Conservation (phyloP, 2,113 vertebrate genomes). For the Onychostoma macrolepis region DNA sequence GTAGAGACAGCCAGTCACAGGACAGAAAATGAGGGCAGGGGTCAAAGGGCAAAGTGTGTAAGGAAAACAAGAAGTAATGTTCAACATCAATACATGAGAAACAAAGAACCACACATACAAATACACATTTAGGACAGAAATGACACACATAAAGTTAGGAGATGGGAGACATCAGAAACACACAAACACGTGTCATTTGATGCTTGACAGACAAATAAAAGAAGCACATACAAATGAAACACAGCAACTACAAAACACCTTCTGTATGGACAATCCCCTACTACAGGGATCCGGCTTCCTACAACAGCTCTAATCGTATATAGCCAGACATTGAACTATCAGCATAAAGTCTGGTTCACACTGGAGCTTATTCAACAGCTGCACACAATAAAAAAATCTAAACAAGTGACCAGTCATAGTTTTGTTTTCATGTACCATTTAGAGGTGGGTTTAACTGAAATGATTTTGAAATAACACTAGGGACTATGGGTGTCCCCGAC, state of each 20-base stretch:
- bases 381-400: neutral
- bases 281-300: neutral
- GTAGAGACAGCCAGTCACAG: slow-evolving; percentile 88
- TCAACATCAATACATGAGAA: slow-evolving; percentile 80
- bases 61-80: slow-evolving; percentile 88
- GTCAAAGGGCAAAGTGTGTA: slow-evolving; percentile 83
- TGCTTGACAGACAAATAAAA: neutral
- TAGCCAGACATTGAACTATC: neutral
- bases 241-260: neutral
- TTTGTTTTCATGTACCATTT: neutral
- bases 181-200: neutral
- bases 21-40: slow-evolving; percentile 79
- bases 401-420: neutral
- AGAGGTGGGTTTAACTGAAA: neutral
- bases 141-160: slow-evolving; percentile 64
- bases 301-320: neutral
- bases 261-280: neutral
- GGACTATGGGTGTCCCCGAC: too few relatives aligned
- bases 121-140: slow-evolving; percentile 68
- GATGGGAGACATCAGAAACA: slow-evolving; percentile 44
- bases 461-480: neutral
- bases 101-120: slow-evolving; percentile 60
- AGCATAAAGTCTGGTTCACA: neutral
- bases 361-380: neutral
- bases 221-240: neutral